Base-by-base conservation (phyloP, 2,797 vertebrate genomes). In the Centroberyx gerrardi region DNA sequence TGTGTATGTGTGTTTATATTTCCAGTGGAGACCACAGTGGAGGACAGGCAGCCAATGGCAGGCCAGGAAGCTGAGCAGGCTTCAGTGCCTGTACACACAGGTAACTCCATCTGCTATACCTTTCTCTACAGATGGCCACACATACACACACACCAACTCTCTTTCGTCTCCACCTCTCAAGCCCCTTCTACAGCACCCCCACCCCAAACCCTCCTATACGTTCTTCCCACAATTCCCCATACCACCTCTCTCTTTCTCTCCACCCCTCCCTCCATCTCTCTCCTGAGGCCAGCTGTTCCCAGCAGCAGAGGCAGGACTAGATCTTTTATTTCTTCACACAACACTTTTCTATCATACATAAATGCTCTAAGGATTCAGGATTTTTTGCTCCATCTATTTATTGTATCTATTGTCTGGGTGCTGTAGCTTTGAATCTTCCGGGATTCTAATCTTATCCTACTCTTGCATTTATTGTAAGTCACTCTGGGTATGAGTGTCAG, bases 61-160 rank as follows among this genome's bases (percentile, higher is more conserved):
- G 93, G 54, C 68, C 93, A 95, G 69, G 92, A 94, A 72, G 93
- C 88, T 7, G 94, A 92, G 79, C 93, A 92, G 74, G 91, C 90
- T 38, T 93, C 91, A 3, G 87, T 92, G 59, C 89, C 92, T 71
- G 83, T 94, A 28, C 90, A 92, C 79, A 86, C 94, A 94, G 95
- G 95, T 96, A 93, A 86, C 40, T 49, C 10, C 51, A 53, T 62
- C 60, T 49, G 31, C 53, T 63, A 58, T 65, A 78, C 68, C 51
- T 77, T 74, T 72, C 17, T 12, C 10, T n/a, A 0, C 33, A 44
- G 13, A 8, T 46, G n/a, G 17, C n/a, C 52, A 13, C 5, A 13
- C 27, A 27, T 22, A 38, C 33, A 33, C 33, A 29, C 54, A 2
- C 22, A 29, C 33, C 8, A 17, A 58, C 71, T 65, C 22, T 68